phyloP scores from a whole-genome alignment of 2,888 invertebrate species.

The Loripinus fragilis region DNA sequence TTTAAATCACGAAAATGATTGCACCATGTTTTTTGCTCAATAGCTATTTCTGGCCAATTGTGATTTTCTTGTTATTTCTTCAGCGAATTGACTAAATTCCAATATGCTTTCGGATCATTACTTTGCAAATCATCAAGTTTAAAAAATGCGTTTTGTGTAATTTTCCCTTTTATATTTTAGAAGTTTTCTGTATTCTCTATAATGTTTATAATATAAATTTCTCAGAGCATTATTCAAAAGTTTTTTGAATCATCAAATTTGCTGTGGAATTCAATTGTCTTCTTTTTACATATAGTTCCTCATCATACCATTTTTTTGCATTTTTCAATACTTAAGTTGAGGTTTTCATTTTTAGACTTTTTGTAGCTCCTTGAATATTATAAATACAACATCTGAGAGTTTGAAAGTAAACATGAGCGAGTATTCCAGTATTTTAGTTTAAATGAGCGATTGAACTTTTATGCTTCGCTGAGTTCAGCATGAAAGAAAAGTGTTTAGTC shows the following conservation, averaged over 20 bases:
- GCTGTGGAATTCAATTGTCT: neutral
- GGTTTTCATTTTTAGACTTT: neutral
- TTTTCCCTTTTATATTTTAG: slow-evolving; percentile 3
- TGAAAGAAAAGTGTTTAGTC: no score
- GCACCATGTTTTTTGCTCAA: neutral
- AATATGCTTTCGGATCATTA: no score
- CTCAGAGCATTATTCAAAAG: neutral
- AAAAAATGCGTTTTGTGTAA: slow-evolving; percentile 5
- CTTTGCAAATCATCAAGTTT: neutral
- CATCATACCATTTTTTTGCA: neutral
- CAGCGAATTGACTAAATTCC: no score
- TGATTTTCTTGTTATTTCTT: neutral
- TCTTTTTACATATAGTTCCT: no score
- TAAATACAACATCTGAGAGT: no score
- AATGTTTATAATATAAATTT: slow-evolving; percentile 3
- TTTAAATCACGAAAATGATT: neutral
- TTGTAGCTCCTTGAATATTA: slow-evolving; percentile 1
- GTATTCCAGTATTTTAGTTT: no score
- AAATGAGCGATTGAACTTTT: no score
- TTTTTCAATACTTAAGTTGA: neutral
- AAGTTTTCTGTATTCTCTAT: slow-evolving; percentile 10
- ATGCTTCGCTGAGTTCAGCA: no score
- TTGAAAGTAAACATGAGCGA: no score
- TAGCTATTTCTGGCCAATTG: neutral
- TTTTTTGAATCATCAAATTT: slow-evolving; percentile 11